These are phyloP conservation scores for Danaus chrysippus DNA, from an alignment of 2,888 invertebrate species.

Conservation along the genomic window DNA sequence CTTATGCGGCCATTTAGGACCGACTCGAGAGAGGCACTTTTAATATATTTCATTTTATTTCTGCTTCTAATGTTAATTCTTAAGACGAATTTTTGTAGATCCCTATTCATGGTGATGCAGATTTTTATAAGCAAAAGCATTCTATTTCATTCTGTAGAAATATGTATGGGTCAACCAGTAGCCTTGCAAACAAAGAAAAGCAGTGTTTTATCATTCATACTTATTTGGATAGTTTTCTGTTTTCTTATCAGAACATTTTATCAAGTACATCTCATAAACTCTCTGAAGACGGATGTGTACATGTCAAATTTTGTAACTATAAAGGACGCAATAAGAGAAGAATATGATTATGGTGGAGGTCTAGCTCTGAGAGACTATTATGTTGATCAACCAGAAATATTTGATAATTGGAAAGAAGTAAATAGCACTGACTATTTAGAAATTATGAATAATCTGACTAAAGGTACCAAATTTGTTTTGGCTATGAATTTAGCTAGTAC, in stretches of 20 bases:
- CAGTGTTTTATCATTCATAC: conserved; percentile 32
- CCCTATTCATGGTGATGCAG: conserved; percentile 26
- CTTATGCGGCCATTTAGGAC: conserved; percentile 53
- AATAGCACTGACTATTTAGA: conserved; percentile 42
- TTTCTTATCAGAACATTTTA: conserved; percentile 60
- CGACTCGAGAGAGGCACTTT: conserved; percentile 44
- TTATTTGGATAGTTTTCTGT: conserved; percentile 62
- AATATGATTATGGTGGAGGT: conserved; percentile 58
- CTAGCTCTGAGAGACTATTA: conserved; percentile 55
- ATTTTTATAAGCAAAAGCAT: conserved; percentile 38
- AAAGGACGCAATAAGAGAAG: conserved; percentile 49
- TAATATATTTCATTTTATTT: conserved; percentile 46
- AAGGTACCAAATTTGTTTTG: conserved; percentile 52
- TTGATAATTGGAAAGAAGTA: conserved; percentile 49
- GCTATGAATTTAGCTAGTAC: conserved; percentile 52
- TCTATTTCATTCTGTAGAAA: conserved; percentile 33
- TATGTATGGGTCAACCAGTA: conserved; percentile 58
- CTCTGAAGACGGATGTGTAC: conserved; percentile 53
- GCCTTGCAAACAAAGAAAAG: conserved; percentile 29
- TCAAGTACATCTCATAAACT: conserved; percentile 58
- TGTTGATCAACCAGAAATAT: conserved; percentile 47
- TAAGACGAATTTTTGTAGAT: conserved; percentile 39
- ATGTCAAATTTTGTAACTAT: conserved; percentile 46
- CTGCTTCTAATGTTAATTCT: conserved; percentile 42
- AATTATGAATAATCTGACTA: conserved; percentile 42